phyloP scores from a whole-genome alignment of 2,113 vertebrate genomes.

The Grammomys surdaster region DNA sequence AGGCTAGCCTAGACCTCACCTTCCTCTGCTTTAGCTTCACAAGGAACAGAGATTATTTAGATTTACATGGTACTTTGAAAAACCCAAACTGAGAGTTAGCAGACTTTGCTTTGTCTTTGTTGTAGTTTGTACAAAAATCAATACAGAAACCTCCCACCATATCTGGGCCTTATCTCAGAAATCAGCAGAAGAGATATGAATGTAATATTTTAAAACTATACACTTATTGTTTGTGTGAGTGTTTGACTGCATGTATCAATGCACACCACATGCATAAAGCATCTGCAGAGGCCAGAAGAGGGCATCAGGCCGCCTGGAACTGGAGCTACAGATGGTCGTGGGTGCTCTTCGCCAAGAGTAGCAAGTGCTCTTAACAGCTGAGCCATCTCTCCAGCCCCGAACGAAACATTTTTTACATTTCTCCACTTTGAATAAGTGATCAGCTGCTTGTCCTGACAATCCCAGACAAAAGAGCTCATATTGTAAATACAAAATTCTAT shows the following conservation, averaged over 20 bases:
- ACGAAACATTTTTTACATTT: not conserved
- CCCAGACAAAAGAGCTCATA: constrained; percentile 5
- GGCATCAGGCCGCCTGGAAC: not conserved
- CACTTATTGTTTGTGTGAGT: not conserved
- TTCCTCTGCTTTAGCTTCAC: not conserved
- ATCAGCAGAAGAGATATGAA: constrained; percentile 26
- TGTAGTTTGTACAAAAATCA: not conserved
- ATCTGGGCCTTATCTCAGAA: not conserved
- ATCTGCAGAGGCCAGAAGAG: not conserved
- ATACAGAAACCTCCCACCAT: not conserved
- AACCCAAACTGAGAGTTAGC: not conserved
- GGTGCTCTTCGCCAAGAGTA: not conserved
- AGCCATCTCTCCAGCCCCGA: not conserved
- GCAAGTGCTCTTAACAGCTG: not conserved
- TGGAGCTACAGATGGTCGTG: not conserved
- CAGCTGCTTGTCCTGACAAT: constrained; percentile 53
- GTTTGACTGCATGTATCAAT: not conserved
- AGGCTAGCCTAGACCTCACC: not conserved
- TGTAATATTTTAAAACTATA: not conserved
- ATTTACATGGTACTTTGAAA: not conserved
- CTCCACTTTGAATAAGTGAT: constrained; percentile 54
- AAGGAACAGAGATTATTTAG: not conserved
- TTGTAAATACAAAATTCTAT: constrained; percentile 51
- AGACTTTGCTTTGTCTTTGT: not conserved
- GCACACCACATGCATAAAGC: not conserved